Conservation (phyloP, 35 echinoderm and acorn worm genomes). For the Ophiothrix spiculata region DNA sequence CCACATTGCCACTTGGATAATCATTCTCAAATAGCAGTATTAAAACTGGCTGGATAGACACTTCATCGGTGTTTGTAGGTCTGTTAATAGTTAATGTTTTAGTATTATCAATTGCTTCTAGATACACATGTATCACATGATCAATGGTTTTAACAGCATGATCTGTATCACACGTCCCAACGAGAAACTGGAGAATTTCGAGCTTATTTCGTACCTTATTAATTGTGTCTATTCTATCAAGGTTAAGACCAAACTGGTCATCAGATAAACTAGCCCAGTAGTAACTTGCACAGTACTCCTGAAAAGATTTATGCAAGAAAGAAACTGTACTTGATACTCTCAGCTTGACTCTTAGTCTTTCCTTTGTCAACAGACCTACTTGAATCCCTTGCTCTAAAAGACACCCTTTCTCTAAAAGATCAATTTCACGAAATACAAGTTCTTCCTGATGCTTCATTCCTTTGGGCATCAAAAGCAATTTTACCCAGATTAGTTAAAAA, state of each 20-base stretch:
- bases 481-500: constrained; percentile 10
- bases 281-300: constrained; percentile 21
- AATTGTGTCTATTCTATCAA: neutral
- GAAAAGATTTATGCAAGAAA: constrained; percentile 22
- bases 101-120: neutral
- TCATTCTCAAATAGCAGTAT: neutral
- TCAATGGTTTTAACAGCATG: neutral
- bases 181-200: neutral
- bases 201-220: neutral
- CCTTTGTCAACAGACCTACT: neutral
- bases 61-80: no score
- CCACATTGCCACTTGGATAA: neutral
- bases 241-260: neutral
- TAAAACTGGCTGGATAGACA: neutral
- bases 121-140: neutral
- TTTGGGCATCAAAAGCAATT: constrained; percentile 2
- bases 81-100: neutral
- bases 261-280: constrained; percentile 19
- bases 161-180: neutral
- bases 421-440: constrained; percentile 10
- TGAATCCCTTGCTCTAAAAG: neutral
- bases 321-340: neutral
- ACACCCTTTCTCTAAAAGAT: neutral
- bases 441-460: neutral
- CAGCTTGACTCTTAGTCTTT: neutral